A percentile compares a stretch with the other conserved stretches of the same genome.
Conservation (phyloP, 2,888 invertebrate genomes). For the Opisthograptis luteolata region DNA sequence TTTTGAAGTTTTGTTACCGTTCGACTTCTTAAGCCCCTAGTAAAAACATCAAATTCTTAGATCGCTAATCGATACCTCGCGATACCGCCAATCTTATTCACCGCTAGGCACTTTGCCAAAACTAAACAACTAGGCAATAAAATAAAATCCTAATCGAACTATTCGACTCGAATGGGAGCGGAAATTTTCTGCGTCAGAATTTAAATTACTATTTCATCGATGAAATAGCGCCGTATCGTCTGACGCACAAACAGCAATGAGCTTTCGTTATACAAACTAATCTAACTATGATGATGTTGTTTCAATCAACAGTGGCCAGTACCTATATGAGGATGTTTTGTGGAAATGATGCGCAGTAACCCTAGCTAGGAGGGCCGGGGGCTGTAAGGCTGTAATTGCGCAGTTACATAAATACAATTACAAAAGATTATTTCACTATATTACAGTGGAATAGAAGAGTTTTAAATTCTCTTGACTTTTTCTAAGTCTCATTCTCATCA, state of each 20-base stretch:
- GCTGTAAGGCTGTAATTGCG: not conserved
- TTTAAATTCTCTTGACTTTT: too few relatives aligned
- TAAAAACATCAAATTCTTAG: not conserved
- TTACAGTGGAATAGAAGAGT: too few relatives aligned
- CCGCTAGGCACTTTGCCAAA: constrained; percentile 59
- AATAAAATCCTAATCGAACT: constrained; percentile 53
- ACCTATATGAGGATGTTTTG: not conserved
- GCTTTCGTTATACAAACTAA: constrained; percentile 26
- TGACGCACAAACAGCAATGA: constrained; percentile 45
- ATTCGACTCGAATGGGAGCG: constrained; percentile 49
- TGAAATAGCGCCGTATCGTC: constrained; percentile 27
- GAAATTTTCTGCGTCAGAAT: constrained; percentile 51
- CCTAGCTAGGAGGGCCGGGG: not conserved
- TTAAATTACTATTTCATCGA: constrained; percentile 30
- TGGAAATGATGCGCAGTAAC: not conserved
- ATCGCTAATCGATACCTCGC: not conserved
- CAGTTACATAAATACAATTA: constrained; percentile 15
- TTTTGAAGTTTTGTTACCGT: too few relatives aligned
- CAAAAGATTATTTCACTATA: too few relatives aligned
- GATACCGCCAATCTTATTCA: constrained; percentile 7
- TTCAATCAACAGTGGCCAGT: constrained; percentile 27
- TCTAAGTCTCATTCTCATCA: too few relatives aligned
- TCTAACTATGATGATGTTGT: constrained; percentile 13
- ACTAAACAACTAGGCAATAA: constrained; percentile 47
- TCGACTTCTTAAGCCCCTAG: too few relatives aligned